phyloP scores from a whole-genome alignment of 2,113 vertebrate genomes.

The Damaliscus lunatus region DNA sequence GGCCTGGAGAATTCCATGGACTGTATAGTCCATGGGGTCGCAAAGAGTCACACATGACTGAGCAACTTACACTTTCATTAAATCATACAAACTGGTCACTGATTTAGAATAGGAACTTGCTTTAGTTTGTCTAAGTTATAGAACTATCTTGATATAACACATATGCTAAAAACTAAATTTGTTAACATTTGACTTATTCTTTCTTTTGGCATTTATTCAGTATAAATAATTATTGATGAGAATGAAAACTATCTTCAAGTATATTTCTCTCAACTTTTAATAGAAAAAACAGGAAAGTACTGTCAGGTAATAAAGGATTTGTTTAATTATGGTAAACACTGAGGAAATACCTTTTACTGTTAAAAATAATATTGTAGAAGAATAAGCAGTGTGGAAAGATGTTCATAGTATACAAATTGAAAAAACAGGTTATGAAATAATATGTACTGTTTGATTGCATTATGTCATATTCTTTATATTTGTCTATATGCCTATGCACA shows the following conservation, averaged over 20 bases:
- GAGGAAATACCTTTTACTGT: conserved; percentile 20
- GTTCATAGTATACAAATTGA: background rate
- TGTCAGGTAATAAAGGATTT: background rate
- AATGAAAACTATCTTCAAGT: background rate
- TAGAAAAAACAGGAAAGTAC: background rate
- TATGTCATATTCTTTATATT: background rate
- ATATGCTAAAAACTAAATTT: background rate
- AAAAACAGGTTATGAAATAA: background rate
- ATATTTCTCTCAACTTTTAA: background rate
- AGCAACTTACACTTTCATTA: background rate
- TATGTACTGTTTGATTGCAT: background rate
- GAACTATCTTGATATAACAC: background rate
- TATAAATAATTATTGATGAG: background rate
- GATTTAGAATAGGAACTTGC: background rate
- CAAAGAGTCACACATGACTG: background rate
- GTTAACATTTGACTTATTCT: background rate
- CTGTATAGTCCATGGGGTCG: background rate
- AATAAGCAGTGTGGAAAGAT: background rate
- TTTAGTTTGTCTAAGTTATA: background rate
- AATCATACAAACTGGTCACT: background rate
- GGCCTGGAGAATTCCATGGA: background rate
- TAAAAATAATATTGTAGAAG: conserved; percentile 13
- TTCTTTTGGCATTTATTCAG: background rate
- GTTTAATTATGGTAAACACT: background rate
- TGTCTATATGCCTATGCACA: background rate